Evolutionary conservation across 53 echinoderm and acorn worm species (phyloP).

Genomic region (Actinopyga echinites): DNA sequence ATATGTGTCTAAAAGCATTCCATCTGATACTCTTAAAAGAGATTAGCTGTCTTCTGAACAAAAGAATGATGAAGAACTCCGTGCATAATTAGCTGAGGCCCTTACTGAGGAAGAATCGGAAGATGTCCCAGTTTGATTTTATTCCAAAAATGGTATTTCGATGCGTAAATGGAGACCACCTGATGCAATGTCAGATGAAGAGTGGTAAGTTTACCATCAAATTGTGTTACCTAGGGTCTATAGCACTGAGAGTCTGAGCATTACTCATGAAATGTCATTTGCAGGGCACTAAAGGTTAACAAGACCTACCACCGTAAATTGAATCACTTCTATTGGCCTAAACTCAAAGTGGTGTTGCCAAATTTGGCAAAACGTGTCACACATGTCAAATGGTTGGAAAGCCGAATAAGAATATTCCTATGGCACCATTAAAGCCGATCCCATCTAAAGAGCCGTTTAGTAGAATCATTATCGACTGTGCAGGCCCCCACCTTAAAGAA

Average conservation of each 20-base stretch:
- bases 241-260: slow-evolving; percentile 49
- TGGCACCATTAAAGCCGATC: slow-evolving; percentile 47
- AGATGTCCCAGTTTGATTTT: slow-evolving; percentile 26
- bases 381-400: slow-evolving; percentile 70
- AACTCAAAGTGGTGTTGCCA: slow-evolving; percentile 53
- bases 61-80: background rate
- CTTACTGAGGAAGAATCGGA: background rate
- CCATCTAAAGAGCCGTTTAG: too few relatives aligned
- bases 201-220: slow-evolving; percentile 35
- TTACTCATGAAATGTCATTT: slow-evolving; percentile 57
- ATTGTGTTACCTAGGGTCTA: slow-evolving; percentile 53
- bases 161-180: slow-evolving; percentile 64
- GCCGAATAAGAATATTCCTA: slow-evolving; percentile 39
- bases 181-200: too few relatives aligned
- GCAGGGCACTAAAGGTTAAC: slow-evolving; percentile 59
- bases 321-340: too few relatives aligned
- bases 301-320: too few relatives aligned
- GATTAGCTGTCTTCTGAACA: too few relatives aligned
- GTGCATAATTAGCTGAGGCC: background rate
- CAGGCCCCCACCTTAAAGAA: too few relatives aligned
- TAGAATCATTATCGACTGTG: too few relatives aligned
- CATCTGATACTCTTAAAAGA: background rate
- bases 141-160: slow-evolving; percentile 27
- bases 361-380: too few relatives aligned
- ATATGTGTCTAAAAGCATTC: background rate